phyloP scores from a whole-genome alignment of 1,140 invertebrate species.

The Stegodyphus mimosarum region DNA sequence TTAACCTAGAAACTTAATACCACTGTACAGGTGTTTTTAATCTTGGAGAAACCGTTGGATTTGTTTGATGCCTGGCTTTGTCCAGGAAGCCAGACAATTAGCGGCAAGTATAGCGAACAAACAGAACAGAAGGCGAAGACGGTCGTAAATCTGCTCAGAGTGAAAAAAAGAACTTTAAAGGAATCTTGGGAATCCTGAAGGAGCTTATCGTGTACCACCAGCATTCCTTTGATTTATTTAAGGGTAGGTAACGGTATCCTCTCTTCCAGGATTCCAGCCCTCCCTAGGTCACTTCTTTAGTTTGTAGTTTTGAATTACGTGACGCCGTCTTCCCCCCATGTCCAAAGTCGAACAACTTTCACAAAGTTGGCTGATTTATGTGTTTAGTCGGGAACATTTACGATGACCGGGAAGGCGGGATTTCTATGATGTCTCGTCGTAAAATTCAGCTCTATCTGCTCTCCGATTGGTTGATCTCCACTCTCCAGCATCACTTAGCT shows the following conservation, averaged over 20 bases:
- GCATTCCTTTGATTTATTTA: conserved; percentile 51
- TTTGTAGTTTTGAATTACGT: conserved; percentile 45
- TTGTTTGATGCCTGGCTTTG: conserved; percentile 1
- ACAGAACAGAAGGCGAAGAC: neutral
- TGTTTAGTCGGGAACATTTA: conserved; percentile 28
- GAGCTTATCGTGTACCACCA: conserved; percentile 31
- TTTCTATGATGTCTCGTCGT: conserved; percentile 28
- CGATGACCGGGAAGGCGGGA: conserved; percentile 28
- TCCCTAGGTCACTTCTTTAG: neutral
- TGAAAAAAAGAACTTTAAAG: conserved; percentile 43
- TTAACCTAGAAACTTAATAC: too few relatives aligned
- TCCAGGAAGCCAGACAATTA: conserved; percentile 14
- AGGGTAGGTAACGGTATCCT: conserved; percentile 8
- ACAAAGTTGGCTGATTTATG: conserved; percentile 41
- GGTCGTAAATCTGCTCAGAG: conserved; percentile 25
- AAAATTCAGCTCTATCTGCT: neutral
- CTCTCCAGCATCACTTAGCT: neutral
- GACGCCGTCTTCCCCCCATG: neutral
- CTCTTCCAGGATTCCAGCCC: neutral
- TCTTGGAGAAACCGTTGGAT: neutral
- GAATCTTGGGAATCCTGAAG: conserved; percentile 27
- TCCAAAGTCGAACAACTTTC: neutral
- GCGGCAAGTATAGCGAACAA: neutral
- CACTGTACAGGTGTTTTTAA: neutral
- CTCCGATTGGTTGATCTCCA: conserved; percentile 11